A percentile compares a stretch with the other conserved stretches of the same genome.
phyloP scores from a whole-genome alignment of 1,140 invertebrate species.

The Phymastichus coffea region DNA sequence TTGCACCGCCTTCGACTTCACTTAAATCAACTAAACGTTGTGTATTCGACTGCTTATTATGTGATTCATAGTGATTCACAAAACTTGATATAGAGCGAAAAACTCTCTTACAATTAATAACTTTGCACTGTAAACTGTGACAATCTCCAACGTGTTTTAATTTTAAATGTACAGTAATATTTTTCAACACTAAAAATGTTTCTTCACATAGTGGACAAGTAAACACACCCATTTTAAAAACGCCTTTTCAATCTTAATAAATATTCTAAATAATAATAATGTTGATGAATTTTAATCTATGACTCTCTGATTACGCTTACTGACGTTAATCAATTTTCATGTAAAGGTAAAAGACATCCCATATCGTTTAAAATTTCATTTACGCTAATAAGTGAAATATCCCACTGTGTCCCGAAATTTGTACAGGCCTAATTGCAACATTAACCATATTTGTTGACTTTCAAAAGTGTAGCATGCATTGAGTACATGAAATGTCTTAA shows the following conservation, averaged over 20 bases:
- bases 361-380: slow-evolving; percentile 19
- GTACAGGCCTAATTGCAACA: slow-evolving; percentile 29
- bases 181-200: not conserved
- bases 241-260: slow-evolving; percentile 1
- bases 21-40: too few species aligned
- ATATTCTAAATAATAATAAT: too few species aligned
- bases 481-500: slow-evolving; percentile 30
- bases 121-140: slow-evolving; percentile 22
- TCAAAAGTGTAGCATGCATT: slow-evolving; percentile 25
- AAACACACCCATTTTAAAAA: slow-evolving; percentile 12
- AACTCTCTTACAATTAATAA: slow-evolving; percentile 18
- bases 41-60: too few species aligned
- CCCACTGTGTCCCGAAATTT: slow-evolving; percentile 31
- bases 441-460: slow-evolving; percentile 32
- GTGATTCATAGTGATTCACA: slow-evolving; percentile 24
- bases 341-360: not conserved
- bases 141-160: slow-evolving; percentile 24
- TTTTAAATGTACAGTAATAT: slow-evolving; percentile 27
- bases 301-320: not conserved
- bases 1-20: slow-evolving; percentile 3
- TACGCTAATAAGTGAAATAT: slow-evolving; percentile 26
- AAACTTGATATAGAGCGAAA: slow-evolving; percentile 28
- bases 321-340: too few species aligned
- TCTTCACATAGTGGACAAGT: slow-evolving; percentile 28
- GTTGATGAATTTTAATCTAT: too few species aligned